Base-by-base conservation (phyloP, 1,140 invertebrate species). In the Octopus bimaculoides region DNA sequence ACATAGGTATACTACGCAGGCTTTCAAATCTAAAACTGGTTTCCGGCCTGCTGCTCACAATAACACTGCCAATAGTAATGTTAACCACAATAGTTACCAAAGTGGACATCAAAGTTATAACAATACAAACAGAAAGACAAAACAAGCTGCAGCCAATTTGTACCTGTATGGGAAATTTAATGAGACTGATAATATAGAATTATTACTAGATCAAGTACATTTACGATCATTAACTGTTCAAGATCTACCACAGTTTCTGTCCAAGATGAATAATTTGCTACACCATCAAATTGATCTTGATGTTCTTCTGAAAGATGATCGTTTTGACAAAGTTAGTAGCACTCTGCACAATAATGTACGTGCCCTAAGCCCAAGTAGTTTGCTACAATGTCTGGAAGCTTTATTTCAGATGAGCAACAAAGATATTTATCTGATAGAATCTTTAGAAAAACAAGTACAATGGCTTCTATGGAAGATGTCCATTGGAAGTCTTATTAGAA, bases 401-500 rank as follows among this genome's bases (percentile, higher is more conserved):
- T 52, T 80, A 26, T 73, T 80, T 5, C 54, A 77, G 10, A 6
- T 80, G 73, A 66, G 74, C 52, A 26, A 41, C 20, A 56, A 76
- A n/a, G 79, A 80, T 52, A 77, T 54, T 17, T 71, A 76, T 56
- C 74, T 80, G 52, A 80, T 80, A 41, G 69, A 75, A 17, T 80
- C 79, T 4, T 75, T 80, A 20, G 79, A 80, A 52, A 76, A 53
- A 77, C 79, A 80, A n/a, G 55, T 77, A 66, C 26, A 53, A 14
- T 80, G 79, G 79, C 56, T 80, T 26, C 54, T 80, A 52, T 54
- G 74, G 41, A 76, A 77, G 73, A 77, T 80, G 73, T 61, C 79
- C 55, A 71, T 77, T 26, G 56, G 74, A 5, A 71, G 75, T 5
- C 55, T 80, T 7, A 52, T 77, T 7, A 52, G 79, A 4, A 54